Conservation (phyloP, 2,888 invertebrate genomes). For the Lasioglossum lativentre region DNA sequence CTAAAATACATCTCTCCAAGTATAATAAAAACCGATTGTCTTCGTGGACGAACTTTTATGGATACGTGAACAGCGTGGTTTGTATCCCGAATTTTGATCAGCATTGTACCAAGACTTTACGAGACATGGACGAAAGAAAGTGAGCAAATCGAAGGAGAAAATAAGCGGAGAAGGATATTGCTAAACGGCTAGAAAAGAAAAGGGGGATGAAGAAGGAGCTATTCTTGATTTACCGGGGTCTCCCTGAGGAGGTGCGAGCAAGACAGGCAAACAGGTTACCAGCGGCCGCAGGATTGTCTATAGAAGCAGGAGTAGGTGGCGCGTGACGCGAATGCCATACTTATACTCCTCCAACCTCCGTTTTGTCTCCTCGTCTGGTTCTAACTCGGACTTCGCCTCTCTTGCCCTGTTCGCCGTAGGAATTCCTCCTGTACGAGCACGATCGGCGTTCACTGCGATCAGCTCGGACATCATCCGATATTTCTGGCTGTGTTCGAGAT, state of each 20-base stretch:
- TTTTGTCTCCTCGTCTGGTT: constrained; percentile 39
- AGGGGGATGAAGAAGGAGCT: constrained; percentile 18
- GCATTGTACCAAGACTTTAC: background rate
- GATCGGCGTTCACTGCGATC: constrained; percentile 29
- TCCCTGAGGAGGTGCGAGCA: constrained; percentile 62
- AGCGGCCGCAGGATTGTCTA: constrained; percentile 70
- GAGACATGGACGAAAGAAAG: background rate
- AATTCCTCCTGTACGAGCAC: constrained; percentile 35
- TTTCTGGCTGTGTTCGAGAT: constrained; percentile 46
- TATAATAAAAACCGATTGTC: background rate
- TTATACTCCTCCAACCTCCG: constrained; percentile 34
- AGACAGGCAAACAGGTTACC: constrained; percentile 75
- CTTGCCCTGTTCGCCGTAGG: constrained; percentile 26
- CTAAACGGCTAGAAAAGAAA: constrained; percentile 37
- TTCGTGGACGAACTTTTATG: background rate
- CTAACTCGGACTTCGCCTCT: constrained; percentile 18
- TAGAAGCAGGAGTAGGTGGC: constrained; percentile 72
- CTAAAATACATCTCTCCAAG: too few species aligned
- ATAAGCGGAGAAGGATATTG: constrained; percentile 36
- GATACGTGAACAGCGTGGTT: background rate
- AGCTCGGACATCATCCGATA: constrained; percentile 56
- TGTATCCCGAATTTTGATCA: background rate
- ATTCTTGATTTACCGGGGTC: constrained; percentile 76
- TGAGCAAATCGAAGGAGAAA: constrained; percentile 7
- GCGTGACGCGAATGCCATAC: constrained; percentile 78